Conservation (phyloP, 2,888 invertebrate species). For the Anarsia innoxiella region DNA sequence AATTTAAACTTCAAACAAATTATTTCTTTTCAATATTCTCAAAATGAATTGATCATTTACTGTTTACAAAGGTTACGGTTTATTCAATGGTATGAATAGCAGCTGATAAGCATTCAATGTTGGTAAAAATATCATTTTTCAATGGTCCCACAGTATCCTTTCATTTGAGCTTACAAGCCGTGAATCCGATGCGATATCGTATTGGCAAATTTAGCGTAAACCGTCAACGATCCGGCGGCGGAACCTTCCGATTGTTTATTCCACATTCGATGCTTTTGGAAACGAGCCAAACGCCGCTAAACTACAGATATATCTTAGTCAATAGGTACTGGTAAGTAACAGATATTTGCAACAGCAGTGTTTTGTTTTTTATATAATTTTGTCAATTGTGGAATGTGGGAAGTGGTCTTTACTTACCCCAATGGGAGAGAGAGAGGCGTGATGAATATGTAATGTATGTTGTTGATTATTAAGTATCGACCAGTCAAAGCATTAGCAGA, state of each 20-base stretch:
- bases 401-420: no score
- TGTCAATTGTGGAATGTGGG: no score
- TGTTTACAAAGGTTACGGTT: not conserved
- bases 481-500: no score
- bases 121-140: slow-evolving; percentile 37
- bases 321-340: no score
- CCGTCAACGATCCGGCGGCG: slow-evolving; percentile 30
- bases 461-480: no score
- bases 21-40: not conserved
- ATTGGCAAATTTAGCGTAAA: slow-evolving; percentile 66
- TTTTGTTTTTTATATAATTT: no score
- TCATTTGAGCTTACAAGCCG: slow-evolving; percentile 58
- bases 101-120: slow-evolving; percentile 4
- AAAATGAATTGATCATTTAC: not conserved
- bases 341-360: no score
- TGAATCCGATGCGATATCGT: slow-evolving; percentile 58
- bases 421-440: no score
- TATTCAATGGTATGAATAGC: slow-evolving; percentile 2
- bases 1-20: no score
- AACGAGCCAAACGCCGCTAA: no score
- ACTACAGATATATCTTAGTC: no score
- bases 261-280: slow-evolving; percentile 7
- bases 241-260: not conserved
- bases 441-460: no score
- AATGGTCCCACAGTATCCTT: slow-evolving; percentile 36